Evolutionary conservation across 1,140 invertebrate species (phyloP).

Genomic region (Camponotus vicinus): DNA sequence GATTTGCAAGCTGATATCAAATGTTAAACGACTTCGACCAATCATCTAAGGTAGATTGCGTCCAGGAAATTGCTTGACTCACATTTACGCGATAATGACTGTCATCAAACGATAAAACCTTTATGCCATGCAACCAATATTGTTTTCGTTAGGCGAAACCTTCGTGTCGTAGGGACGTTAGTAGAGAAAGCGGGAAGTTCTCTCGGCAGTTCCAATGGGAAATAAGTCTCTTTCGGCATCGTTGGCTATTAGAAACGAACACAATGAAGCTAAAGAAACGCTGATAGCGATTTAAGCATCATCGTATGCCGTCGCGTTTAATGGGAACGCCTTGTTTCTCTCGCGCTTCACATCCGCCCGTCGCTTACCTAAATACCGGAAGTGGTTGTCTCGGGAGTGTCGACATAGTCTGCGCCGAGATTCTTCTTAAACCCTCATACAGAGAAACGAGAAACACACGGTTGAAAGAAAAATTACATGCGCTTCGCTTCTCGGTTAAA

Average conservation of each 20-base stretch:
- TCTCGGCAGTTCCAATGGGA: conserved; percentile 10
- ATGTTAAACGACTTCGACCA: background rate
- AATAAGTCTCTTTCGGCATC: conserved; percentile 30
- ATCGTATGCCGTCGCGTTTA: conserved; percentile 51
- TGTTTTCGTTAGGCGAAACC: conserved; percentile 31
- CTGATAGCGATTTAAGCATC: conserved; percentile 62
- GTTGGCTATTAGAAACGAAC: background rate
- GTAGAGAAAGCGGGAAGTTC: conserved; percentile 35
- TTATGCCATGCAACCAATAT: conserved; percentile 47
- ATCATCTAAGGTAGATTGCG: conserved; percentile 40
- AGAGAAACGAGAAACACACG: conserved; percentile 67
- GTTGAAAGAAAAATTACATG: conserved; percentile 66
- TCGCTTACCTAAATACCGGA: conserved; percentile 78
- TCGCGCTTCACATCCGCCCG: conserved; percentile 46
- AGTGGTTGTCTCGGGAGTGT: conserved; percentile 71
- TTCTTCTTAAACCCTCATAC: conserved; percentile 57
- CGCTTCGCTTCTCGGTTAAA: background rate
- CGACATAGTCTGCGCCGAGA: conserved; percentile 53
- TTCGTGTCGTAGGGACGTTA: conserved; percentile 42
- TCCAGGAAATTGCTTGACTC: conserved; percentile 23
- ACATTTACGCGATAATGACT: conserved; percentile 52
- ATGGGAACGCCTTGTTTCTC: conserved; percentile 54
- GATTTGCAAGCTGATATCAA: conserved; percentile 3
- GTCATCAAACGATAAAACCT: conserved; percentile 32
- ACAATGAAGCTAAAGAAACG: conserved; percentile 40